phyloP scores from a whole-genome alignment of 2,113 vertebrate species.

The Scolopax mira region DNA sequence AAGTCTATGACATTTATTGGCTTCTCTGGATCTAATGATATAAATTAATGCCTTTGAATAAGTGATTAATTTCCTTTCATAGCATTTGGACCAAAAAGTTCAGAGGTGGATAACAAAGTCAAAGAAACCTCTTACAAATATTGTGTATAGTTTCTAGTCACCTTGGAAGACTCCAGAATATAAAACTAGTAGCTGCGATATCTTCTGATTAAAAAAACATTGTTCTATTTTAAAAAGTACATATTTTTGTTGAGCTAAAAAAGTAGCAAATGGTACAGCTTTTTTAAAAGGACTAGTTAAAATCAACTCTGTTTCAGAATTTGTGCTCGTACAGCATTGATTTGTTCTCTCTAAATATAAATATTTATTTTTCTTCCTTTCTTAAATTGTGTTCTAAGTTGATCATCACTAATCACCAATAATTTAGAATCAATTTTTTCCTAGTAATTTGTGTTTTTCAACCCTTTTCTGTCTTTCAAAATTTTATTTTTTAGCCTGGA shows the following conservation, averaged over 20 bases:
- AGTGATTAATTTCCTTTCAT: background rate
- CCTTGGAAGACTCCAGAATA: background rate
- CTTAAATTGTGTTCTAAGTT: background rate
- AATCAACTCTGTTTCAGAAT: background rate
- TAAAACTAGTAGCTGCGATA: background rate
- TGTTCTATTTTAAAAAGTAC: background rate
- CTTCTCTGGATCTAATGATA: background rate
- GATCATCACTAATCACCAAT: background rate
- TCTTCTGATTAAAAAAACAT: background rate
- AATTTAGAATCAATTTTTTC: background rate
- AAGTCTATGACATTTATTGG: background rate
- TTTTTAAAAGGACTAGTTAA: background rate
- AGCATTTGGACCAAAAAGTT: background rate
- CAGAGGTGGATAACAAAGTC: background rate
- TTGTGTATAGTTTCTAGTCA: background rate
- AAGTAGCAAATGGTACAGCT: background rate
- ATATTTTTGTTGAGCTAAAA: background rate
- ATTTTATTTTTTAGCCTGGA: background rate
- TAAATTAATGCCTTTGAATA: background rate
- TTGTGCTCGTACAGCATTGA: background rate
- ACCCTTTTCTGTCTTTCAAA: background rate
- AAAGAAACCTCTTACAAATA: background rate
- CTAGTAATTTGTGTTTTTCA: background rate
- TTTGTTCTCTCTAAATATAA: background rate
- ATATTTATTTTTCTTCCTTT: background rate